Evolutionary conservation across 1,140 invertebrate genomes (phyloP).

Genomic region (Pemphigus obesinymphae): DNA sequence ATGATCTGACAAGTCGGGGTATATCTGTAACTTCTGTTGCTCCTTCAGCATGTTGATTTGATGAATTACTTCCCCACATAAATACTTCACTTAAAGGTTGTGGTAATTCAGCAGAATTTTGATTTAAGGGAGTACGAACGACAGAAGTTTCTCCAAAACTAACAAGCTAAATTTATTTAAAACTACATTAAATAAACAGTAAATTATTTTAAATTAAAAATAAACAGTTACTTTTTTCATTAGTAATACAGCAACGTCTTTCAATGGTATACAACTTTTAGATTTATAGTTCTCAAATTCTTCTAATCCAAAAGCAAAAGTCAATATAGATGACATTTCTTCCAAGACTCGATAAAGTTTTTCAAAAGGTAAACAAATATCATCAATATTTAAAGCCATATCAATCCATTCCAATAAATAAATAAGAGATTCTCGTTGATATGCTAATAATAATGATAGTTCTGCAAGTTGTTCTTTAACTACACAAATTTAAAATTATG

Average conservation of each 20-base stretch:
- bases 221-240: slow-evolving; percentile 54
- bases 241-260: slow-evolving; percentile 56
- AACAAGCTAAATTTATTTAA: slow-evolving; percentile 18
- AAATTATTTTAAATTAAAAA: not conserved
- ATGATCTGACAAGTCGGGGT: slow-evolving; percentile 58
- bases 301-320: slow-evolving; percentile 29
- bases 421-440: slow-evolving; percentile 61
- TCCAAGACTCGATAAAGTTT: slow-evolving; percentile 30
- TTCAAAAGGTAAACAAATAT: slow-evolving; percentile 25
- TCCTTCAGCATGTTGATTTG: slow-evolving; percentile 61
- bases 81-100: slow-evolving; percentile 55
- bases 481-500: slow-evolving; percentile 38
- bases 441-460: slow-evolving; percentile 57
- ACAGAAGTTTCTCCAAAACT: slow-evolving; percentile 39
- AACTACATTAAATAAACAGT: not conserved
- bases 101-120: slow-evolving; percentile 31
- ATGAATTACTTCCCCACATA: slow-evolving; percentile 67
- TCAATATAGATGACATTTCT: slow-evolving; percentile 39
- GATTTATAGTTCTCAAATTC: slow-evolving; percentile 34
- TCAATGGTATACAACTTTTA: slow-evolving; percentile 50
- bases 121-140: slow-evolving; percentile 38
- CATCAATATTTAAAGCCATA: slow-evolving; percentile 54
- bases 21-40: slow-evolving; percentile 59
- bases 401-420: slow-evolving; percentile 64
- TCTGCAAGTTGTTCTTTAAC: slow-evolving; percentile 56